Evolutionary conservation across 1,140 invertebrate genomes (phyloP).

Genomic region (Homalodisca vitripennis): DNA sequence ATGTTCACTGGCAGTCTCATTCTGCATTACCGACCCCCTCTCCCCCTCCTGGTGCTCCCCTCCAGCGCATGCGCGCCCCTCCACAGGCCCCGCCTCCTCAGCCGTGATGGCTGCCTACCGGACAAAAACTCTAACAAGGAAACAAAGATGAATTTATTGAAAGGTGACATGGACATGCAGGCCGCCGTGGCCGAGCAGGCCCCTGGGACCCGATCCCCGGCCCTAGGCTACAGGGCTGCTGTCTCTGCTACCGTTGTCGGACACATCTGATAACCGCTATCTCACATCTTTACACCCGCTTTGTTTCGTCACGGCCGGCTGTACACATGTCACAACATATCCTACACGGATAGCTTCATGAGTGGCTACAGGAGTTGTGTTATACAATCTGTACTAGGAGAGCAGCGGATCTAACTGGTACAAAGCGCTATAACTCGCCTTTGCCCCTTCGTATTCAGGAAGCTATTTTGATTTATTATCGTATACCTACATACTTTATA

Average conservation of each 20-base stretch:
- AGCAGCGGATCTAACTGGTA: too few species aligned
- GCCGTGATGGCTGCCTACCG: conserved; percentile 21
- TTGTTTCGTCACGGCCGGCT: neutral
- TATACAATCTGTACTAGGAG: too few species aligned
- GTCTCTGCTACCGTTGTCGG: too few species aligned
- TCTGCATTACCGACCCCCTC: conserved; percentile 20
- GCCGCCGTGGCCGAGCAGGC: neutral
- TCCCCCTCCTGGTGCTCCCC: conserved; percentile 1
- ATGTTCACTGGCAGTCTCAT: neutral
- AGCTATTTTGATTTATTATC: too few species aligned
- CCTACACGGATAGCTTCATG: too few species aligned
- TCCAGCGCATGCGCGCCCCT: conserved; percentile 14
- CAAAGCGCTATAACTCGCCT: too few species aligned
- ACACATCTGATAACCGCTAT: neutral
- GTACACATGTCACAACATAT: conserved; percentile 2
- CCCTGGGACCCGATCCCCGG: too few species aligned
- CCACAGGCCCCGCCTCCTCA: conserved; percentile 2
- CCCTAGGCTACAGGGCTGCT: too few species aligned
- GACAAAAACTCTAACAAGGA: conserved; percentile 17
- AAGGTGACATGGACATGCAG: conserved; percentile 27
- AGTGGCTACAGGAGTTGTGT: too few species aligned
- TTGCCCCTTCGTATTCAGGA: too few species aligned
- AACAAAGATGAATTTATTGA: conserved; percentile 29
- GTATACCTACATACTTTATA: too few species aligned
- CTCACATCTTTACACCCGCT: neutral